A percentile compares a stretch with the other conserved stretches of the same genome.
Evolutionary conservation across 2,888 invertebrate species (phyloP).

Genomic region (Nipponacmea schrenckii): DNA sequence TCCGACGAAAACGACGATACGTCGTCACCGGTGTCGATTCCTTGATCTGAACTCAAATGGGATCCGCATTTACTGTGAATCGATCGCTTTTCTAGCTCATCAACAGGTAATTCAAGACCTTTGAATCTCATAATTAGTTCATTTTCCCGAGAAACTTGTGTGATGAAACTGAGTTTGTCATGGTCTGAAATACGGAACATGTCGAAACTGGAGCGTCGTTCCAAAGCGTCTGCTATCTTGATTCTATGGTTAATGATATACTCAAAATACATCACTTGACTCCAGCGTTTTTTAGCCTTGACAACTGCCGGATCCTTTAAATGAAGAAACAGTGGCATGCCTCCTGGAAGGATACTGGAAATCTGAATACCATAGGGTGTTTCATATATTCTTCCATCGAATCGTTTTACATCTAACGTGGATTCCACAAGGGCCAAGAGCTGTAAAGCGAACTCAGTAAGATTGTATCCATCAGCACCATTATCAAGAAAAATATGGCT

Average conservation of each 20-base stretch:
- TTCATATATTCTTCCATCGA: slow-evolving; percentile 35
- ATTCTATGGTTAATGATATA: slow-evolving; percentile 44
- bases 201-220: background rate
- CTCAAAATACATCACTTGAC: slow-evolving; percentile 56
- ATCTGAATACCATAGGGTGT: slow-evolving; percentile 56
- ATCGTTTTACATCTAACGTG: slow-evolving; percentile 32
- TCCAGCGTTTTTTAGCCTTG: slow-evolving; percentile 58
- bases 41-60: slow-evolving; percentile 30
- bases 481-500: slow-evolving; percentile 56
- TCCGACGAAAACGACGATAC: slow-evolving; percentile 20
- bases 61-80: slow-evolving; percentile 25
- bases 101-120: background rate
- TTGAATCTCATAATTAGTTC: background rate
- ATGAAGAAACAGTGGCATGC: slow-evolving; percentile 54
- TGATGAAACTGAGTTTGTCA: background rate
- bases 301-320: slow-evolving; percentile 49
- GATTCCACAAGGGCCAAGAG: slow-evolving; percentile 43
- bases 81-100: slow-evolving; percentile 13
- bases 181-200: slow-evolving; percentile 1
- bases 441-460: slow-evolving; percentile 51
- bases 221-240: slow-evolving; percentile 6
- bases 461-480: slow-evolving; percentile 39
- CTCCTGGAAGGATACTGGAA: slow-evolving; percentile 40
- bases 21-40: slow-evolving; percentile 30
- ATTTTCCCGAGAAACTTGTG: background rate